These are phyloP conservation scores for Catotricha subobsoleta DNA, from an alignment of 2,888 invertebrate genomes.

Conservation along the genomic window DNA sequence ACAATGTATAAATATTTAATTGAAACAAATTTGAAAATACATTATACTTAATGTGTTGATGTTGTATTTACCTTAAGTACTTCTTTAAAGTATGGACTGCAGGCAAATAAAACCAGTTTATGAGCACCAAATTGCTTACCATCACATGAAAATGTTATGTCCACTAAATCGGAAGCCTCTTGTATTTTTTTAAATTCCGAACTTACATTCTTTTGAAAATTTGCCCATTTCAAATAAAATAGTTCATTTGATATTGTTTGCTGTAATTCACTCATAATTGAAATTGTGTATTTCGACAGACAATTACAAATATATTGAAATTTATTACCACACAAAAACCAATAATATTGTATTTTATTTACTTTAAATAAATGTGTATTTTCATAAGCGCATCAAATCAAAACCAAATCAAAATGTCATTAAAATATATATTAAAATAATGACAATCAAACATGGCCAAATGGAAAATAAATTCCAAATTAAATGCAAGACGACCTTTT, in stretches of 20 bases:
- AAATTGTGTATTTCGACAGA: too few species aligned
- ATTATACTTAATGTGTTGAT: too few species aligned
- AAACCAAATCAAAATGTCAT: too few species aligned
- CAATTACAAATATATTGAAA: too few species aligned
- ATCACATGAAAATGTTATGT: conserved; percentile 12
- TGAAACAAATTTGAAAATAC: background rate
- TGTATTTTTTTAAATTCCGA: conserved; percentile 10
- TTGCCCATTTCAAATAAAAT: conserved; percentile 11
- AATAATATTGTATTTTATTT: too few species aligned
- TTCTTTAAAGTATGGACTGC: conserved; percentile 11
- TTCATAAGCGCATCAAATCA: too few species aligned
- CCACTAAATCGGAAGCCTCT: conserved; percentile 11
- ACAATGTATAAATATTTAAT: background rate
- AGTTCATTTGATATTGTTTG: conserved; percentile 5
- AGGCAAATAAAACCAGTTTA: conserved; percentile 11
- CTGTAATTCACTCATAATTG: background rate
- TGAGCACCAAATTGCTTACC: conserved; percentile 12
- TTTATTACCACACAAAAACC: too few species aligned
- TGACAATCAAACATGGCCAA: too few species aligned
- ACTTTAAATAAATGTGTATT: too few species aligned
- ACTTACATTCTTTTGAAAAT: conserved; percentile 11
- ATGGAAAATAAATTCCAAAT: too few species aligned
- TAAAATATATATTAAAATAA: too few species aligned
- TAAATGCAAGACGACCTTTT: too few species aligned
- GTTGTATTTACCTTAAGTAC: conserved; percentile 10